Conservation (phyloP, 2,888 invertebrate genomes). For the Blastobasis lacticolella region DNA sequence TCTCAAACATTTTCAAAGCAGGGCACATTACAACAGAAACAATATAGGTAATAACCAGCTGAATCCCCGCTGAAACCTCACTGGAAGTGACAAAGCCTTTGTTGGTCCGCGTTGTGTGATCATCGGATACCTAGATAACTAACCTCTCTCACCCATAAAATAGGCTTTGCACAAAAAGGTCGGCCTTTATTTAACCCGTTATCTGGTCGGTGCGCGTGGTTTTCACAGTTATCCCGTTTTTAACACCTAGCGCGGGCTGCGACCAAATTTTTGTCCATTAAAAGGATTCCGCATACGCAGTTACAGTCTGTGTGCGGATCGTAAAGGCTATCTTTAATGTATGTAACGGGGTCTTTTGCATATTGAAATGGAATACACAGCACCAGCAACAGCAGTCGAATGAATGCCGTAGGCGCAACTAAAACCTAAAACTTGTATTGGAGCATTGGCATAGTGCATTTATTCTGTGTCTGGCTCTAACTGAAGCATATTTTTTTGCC, state of each 20-base stretch:
- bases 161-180: conserved; percentile 9
- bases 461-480: no score
- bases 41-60: neutral
- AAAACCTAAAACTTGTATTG: no score
- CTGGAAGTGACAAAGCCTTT: neutral
- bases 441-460: no score
- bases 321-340: no score
- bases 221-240: conserved; percentile 1
- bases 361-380: no score
- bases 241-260: neutral
- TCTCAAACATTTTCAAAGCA: neutral
- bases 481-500: no score
- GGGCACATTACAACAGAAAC: neutral
- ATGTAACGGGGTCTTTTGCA: no score
- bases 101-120: conserved; percentile 2
- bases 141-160: conserved; percentile 6
- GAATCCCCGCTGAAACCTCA: neutral
- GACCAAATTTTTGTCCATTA: no score
- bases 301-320: no score
- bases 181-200: conserved; percentile 6
- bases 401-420: no score
- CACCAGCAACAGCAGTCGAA: no score
- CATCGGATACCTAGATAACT: conserved; percentile 5
- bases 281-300: no score
- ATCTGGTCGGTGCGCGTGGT: conserved; percentile 3